Evolutionary conservation across 1,140 invertebrate species (phyloP), one percentile per base, ranked within the genome.

Genomic region (Eueides isabella): DNA sequence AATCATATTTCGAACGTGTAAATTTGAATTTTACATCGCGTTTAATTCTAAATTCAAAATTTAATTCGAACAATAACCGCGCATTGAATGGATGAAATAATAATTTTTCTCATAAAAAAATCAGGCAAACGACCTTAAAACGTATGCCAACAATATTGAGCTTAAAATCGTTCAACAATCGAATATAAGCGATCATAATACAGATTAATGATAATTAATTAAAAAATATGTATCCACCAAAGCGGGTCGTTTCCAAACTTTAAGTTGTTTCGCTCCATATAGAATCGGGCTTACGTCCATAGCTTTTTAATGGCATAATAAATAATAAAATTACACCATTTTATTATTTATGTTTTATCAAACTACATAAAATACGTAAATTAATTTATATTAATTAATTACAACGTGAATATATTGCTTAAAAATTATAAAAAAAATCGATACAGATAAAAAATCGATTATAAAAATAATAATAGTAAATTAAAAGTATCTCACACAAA

Each of bases 131-230:
- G 48, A 55, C 1, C 23, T 23, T 23, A 23, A 23, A 7, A 19
- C 23, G 55, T 74, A 62, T 26, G 67, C 44, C 65, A 62, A 73
- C 55, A 61, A 79, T 72, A 76, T 77, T 81, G 30, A 71, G 74
- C 66, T 62, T 44, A 76, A 69, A 80, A 81, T 84, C 28, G 23
- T 38, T 67, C 67, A 38, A 33, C 61, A 63, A 63, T 68, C 12
- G 12, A 23, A 28, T 35, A 29, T 38, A 73, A 67, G 71, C 78
- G 79, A 81, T 84, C 80, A 79, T 85, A 85, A 84, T 84, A 83
- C 80, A 82, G 83, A 85, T 85, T 83, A 83, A 81, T 86, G 86
- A 85, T 89, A 91, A 89, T 91, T 90, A 91, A 90, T 91, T 90
- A 91, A 91, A 87, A 86, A 87, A 83, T 85, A 85, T 85, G 82